Conservation (phyloP, 2,113 vertebrate species). For the Athene cunicularia region DNA sequence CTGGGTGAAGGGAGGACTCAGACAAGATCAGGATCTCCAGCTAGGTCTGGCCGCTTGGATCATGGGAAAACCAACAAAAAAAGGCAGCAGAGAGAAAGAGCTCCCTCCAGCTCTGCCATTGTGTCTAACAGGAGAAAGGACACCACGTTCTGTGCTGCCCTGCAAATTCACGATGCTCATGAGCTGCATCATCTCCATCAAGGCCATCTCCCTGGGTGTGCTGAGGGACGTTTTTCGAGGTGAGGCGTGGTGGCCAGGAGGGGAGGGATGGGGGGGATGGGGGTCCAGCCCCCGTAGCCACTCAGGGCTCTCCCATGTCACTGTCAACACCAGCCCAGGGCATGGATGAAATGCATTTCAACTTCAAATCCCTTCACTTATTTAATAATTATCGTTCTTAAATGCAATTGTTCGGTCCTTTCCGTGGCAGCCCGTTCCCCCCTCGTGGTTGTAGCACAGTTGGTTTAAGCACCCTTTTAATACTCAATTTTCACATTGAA, state of each 20-base stretch:
- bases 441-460: not conserved
- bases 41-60: not conserved
- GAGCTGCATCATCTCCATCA: not conserved
- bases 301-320: not conserved
- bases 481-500: constrained; percentile 37
- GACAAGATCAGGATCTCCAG: not conserved
- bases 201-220: not conserved
- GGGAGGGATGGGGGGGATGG: not conserved
- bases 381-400: not conserved
- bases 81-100: not conserved
- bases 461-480: not conserved
- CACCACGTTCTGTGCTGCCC: not conserved
- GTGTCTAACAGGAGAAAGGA: not conserved
- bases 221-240: not conserved
- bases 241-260: not conserved
- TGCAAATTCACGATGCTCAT: not conserved
- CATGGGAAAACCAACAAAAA: not conserved
- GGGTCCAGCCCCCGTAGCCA: rapidly evolving
- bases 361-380: not conserved
- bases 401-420: not conserved
- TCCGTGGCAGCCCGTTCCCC: not conserved
- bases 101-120: not conserved
- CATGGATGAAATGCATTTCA: not conserved
- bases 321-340: not conserved
- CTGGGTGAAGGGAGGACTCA: not conserved